phyloP scores from a whole-genome alignment of 2,888 invertebrate species.

The Lasioglossum calceatum region DNA sequence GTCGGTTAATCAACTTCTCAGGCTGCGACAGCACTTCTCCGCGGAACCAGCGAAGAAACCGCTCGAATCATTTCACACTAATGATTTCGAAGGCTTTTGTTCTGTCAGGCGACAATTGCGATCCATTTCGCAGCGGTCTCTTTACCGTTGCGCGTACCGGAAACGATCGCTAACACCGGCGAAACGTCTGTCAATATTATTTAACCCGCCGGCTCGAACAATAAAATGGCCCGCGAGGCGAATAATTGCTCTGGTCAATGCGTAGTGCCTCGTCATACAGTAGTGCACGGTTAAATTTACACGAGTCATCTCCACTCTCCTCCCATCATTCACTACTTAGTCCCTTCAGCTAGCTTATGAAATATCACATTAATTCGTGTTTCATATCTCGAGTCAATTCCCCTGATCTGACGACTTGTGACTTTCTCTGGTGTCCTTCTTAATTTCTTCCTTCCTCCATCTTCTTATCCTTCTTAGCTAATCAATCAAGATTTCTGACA shows the following conservation, averaged over 20 bases:
- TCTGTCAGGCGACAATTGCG: not conserved
- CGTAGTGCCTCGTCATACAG: not conserved
- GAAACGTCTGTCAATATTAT: not conserved
- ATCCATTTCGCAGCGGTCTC: not conserved
- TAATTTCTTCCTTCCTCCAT: too few species aligned
- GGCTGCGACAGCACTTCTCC: not conserved
- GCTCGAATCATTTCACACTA: not conserved
- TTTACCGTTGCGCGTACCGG: not conserved
- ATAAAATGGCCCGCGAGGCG: not conserved
- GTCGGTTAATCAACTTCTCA: not conserved
- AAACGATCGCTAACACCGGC: not conserved
- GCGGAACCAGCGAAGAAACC: not conserved
- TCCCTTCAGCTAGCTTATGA: not conserved
- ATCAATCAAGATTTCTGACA: too few species aligned
- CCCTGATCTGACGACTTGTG: too few species aligned
- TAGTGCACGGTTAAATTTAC: not conserved
- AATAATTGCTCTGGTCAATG: not conserved
- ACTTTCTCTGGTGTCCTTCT: too few species aligned
- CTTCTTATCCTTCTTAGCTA: too few species aligned
- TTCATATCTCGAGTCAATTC: too few species aligned
- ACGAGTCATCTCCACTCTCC: not conserved
- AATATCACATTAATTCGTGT: too few species aligned
- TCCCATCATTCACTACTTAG: not conserved
- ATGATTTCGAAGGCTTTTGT: not conserved
- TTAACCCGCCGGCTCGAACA: not conserved